Evolutionary conservation across 2,797 vertebrate species (phyloP).

Genomic region (Sebastes nivosus): DNA sequence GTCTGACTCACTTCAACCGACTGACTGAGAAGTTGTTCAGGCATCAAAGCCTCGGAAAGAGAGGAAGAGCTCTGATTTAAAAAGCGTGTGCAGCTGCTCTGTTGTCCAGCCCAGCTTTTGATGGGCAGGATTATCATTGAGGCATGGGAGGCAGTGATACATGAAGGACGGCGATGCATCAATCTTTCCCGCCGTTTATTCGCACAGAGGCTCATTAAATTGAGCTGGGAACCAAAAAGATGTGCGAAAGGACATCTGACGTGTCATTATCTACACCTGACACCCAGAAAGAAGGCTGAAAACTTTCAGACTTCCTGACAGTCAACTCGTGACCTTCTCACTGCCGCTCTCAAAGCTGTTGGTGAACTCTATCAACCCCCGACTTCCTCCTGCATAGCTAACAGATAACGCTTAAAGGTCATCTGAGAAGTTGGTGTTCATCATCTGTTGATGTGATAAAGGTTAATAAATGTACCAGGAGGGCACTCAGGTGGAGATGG

Average conservation of each 20-base stretch:
- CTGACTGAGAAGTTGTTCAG: conserved; percentile 26
- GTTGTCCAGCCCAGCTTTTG: conserved; percentile 53
- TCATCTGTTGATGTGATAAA: conserved; percentile 62
- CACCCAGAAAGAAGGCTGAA: neutral
- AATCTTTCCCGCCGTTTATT: conserved; percentile 26
- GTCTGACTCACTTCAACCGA: conserved; percentile 27
- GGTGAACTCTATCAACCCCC: conserved; percentile 2
- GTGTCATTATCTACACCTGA: conserved; percentile 12
- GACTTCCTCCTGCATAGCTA: conserved; percentile 32
- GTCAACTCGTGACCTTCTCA: conserved; percentile 46
- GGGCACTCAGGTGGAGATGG: conserved; percentile 16
- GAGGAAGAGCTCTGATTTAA: conserved; percentile 22
- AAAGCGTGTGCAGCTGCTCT: conserved; percentile 18
- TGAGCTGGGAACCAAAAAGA: conserved; percentile 4
- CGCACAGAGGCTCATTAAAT: conserved; percentile 21
- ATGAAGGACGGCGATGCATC: conserved; percentile 54
- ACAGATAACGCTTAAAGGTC: conserved; percentile 54
- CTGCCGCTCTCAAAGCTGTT: neutral
- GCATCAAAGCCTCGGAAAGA: conserved; percentile 38
- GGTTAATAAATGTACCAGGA: conserved; percentile 64
- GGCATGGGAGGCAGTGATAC: conserved; percentile 38
- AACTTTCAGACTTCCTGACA: conserved; percentile 29
- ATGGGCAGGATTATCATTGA: conserved; percentile 57
- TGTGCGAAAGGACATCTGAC: neutral
- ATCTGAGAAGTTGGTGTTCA: conserved; percentile 45